Conservation (phyloP, 2,888 invertebrate genomes). For the Lathronympha strigana region DNA sequence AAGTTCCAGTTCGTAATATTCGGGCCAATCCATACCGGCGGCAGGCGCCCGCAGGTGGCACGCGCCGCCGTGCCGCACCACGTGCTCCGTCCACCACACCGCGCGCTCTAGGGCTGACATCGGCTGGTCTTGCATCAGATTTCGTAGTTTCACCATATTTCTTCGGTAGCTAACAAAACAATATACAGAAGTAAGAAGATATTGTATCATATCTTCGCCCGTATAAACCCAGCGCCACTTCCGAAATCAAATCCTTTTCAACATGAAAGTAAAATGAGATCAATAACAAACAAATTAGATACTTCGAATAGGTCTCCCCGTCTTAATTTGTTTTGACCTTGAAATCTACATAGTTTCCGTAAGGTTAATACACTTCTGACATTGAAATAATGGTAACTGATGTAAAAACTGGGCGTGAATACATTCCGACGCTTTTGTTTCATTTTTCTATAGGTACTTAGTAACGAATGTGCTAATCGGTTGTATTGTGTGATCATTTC, state of each 20-base stretch:
- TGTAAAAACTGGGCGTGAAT: not conserved
- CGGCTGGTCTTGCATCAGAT: conserved; percentile 42
- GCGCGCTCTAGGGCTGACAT: conserved; percentile 47
- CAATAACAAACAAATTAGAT: not conserved
- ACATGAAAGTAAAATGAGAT: not conserved
- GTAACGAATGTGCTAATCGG: too few relatives aligned
- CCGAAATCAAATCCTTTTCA: too few relatives aligned
- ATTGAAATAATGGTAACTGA: not conserved
- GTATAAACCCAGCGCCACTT: too few relatives aligned
- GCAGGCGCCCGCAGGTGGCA: conserved; percentile 38
- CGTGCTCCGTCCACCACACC: conserved; percentile 47
- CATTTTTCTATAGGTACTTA: too few relatives aligned
- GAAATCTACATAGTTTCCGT: not conserved
- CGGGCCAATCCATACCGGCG: conserved; percentile 15
- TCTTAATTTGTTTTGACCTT: not conserved
- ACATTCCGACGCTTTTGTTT: too few relatives aligned
- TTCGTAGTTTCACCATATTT: conserved; percentile 13
- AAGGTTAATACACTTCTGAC: not conserved
- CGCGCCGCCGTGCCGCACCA: conserved; percentile 54
- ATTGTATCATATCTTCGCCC: too few relatives aligned
- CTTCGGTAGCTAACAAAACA: conserved; percentile 20
- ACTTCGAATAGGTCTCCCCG: not conserved
- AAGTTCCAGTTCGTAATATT: conserved; percentile 46
- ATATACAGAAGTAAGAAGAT: too few relatives aligned
- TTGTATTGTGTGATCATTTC: too few relatives aligned